Percentiles rank a stretch among this genome's conserved stretches.
Conservation (phyloP, 2,113 vertebrate species). For the Ranitomeya variabilis region DNA sequence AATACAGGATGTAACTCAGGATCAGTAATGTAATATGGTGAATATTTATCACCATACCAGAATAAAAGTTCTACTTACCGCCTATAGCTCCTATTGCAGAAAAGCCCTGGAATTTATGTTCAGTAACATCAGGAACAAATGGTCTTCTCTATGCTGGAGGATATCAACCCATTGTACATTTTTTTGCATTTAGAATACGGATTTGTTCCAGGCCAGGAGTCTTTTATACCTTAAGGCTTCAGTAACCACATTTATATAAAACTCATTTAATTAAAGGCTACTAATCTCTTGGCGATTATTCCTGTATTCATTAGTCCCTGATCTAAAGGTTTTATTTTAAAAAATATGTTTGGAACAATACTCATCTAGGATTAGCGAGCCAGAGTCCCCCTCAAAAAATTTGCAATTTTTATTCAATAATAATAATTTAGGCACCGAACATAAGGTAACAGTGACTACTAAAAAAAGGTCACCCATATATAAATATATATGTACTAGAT, state of each 20-base stretch:
- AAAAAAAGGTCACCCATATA: not conserved
- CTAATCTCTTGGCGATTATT: constrained; percentile 32
- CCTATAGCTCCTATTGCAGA: not conserved
- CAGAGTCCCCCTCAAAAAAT: not conserved
- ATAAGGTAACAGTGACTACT: not conserved
- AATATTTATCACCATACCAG: no score
- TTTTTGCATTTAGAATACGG: constrained; percentile 34
- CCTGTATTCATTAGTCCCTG: constrained; percentile 18
- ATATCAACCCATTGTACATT: constrained; percentile 10
- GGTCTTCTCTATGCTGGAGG: not conserved
- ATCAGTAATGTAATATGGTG: no score
- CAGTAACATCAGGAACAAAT: constrained; percentile 1
- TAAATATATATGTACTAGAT: no score
- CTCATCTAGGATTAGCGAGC: not conserved
- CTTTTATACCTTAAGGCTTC: constrained; percentile 31
- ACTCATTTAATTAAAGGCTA: constrained; percentile 38
- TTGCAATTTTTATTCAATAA: not conserved
- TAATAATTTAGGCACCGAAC: not conserved
- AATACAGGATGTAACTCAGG: no score
- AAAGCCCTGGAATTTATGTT: not conserved
- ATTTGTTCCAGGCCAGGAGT: constrained; percentile 33
- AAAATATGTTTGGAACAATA: constrained; percentile 16
- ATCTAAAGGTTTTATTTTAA: constrained; percentile 28
- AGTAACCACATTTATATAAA: constrained; percentile 33
- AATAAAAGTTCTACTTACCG: not conserved